A percentile compares a stretch with the other conserved stretches of the same genome.
These are phyloP conservation scores for Platichthys stellatus DNA, from an alignment of 2,113 vertebrate genomes.

Conservation along the genomic window DNA sequence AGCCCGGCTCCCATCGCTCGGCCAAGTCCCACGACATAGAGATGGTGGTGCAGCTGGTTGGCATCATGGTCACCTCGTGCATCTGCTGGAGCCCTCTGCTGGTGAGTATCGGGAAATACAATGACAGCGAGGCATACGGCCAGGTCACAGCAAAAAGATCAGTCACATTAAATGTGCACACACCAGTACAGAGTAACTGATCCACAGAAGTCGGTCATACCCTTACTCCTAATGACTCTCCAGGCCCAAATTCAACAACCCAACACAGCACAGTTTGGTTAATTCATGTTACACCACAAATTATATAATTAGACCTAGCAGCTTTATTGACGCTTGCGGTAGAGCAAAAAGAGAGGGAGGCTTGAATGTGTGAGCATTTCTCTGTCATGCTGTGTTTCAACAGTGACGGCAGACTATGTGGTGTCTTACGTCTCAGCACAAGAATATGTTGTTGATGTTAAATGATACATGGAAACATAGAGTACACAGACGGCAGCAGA, in stretches of 20 bases:
- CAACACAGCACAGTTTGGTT: background rate
- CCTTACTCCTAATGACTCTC: background rate
- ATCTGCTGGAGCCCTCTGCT: conserved; percentile 93
- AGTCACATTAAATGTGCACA: background rate
- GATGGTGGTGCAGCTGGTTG: conserved; percentile 92
- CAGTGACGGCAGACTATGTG: too few species aligned
- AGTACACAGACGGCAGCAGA: background rate
- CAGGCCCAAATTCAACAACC: background rate
- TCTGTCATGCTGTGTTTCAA: too few species aligned
- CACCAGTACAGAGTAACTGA: too few species aligned
- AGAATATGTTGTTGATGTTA: too few species aligned
- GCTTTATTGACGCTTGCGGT: too few species aligned
- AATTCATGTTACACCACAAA: background rate
- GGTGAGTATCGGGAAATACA: conserved; percentile 79
- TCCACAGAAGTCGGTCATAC: too few species aligned
- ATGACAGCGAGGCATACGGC: background rate
- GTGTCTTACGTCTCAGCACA: too few species aligned
- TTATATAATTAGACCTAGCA: too few species aligned
- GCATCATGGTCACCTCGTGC: conserved; percentile 90
- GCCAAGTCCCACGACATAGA: conserved; percentile 89
- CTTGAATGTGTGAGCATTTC: too few species aligned
- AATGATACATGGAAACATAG: background rate
- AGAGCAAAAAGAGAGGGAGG: too few species aligned
- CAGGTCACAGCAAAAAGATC: background rate
- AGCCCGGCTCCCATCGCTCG: conserved; percentile 72